These are phyloP conservation scores for Lethrus apterus DNA, from an alignment of 1,140 invertebrate species.

Conservation along the genomic window DNA sequence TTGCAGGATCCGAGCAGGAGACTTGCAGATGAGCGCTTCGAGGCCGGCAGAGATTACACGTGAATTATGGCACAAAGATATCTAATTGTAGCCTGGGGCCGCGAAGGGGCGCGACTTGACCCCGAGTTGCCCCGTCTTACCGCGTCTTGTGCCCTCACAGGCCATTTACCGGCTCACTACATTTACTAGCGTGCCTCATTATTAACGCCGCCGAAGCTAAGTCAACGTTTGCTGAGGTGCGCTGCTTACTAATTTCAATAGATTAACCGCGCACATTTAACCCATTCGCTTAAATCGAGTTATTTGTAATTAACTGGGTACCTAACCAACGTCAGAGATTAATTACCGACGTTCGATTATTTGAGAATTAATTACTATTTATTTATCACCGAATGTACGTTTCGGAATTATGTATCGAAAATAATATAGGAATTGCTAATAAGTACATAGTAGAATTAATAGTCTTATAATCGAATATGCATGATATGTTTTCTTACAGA, in stretches of 20 bases:
- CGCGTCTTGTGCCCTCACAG: slow-evolving; percentile 29
- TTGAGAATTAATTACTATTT: slow-evolving; percentile 22
- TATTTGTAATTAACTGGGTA: slow-evolving; percentile 43
- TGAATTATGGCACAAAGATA: slow-evolving; percentile 43
- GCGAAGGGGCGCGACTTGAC: slow-evolving; percentile 35
- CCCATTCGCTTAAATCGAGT: slow-evolving; percentile 42
- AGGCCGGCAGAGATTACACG: slow-evolving; percentile 40
- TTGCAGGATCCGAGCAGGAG: slow-evolving; percentile 5
- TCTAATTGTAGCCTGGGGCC: slow-evolving; percentile 40
- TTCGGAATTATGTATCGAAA: too few species aligned
- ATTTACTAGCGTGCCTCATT: slow-evolving; percentile 33
- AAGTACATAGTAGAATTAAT: too few species aligned
- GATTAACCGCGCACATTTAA: slow-evolving; percentile 42
- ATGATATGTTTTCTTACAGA: too few species aligned
- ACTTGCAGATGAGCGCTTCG: slow-evolving; percentile 37
- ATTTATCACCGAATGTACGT: too few species aligned
- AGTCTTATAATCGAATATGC: too few species aligned
- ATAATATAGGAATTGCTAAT: too few species aligned
- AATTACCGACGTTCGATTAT: slow-evolving; percentile 12
- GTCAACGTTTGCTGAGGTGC: slow-evolving; percentile 39
- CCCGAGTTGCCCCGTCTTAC: slow-evolving; percentile 23
- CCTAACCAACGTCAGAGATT: slow-evolving; percentile 19
- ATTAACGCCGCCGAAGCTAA: slow-evolving; percentile 38
- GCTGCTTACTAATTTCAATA: slow-evolving; percentile 43
- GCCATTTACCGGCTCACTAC: slow-evolving; percentile 40